Percentiles rank a stretch among this genome's conserved stretches.
Conservation (phyloP, 2,888 invertebrate genomes). For the Hypena proboscidalis region DNA sequence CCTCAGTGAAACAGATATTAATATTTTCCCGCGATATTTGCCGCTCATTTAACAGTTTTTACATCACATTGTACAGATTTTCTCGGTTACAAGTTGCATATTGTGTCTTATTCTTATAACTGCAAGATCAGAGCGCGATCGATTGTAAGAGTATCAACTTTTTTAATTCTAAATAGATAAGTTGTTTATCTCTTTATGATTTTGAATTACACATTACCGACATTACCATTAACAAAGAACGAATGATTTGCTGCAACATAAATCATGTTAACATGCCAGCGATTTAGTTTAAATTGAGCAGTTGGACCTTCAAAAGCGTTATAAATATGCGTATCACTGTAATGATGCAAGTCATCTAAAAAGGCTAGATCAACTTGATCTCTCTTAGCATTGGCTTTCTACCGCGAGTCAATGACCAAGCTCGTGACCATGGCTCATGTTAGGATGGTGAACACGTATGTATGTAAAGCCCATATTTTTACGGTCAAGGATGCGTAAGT, state of each 20-base stretch:
- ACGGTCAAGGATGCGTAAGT: conserved; percentile 70
- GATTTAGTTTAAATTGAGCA: conserved; percentile 12
- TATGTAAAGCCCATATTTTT: conserved; percentile 49
- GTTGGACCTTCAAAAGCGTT: conserved; percentile 6
- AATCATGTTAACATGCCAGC: background rate
- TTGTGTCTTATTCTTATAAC: conserved; percentile 20
- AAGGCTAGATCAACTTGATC: conserved; percentile 36
- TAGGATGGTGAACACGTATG: conserved; percentile 30
- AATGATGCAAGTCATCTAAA: conserved; percentile 48
- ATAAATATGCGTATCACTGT: conserved; percentile 42
- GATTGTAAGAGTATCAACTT: background rate
- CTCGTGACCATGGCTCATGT: conserved; percentile 31
- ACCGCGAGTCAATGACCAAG: conserved; percentile 18
- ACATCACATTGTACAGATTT: conserved; percentile 33
- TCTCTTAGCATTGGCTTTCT: conserved; percentile 18
- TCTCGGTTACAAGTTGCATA: conserved; percentile 19
- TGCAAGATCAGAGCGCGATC: conserved; percentile 12
- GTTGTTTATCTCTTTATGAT: too few species aligned
- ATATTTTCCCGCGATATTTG: conserved; percentile 45
- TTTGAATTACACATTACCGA: too few species aligned
- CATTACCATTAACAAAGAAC: too few species aligned
- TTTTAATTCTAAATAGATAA: background rate
- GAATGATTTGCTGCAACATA: background rate
- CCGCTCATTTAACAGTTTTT: conserved; percentile 45
- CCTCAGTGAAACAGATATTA: conserved; percentile 14